Evolutionary conservation across 2,888 invertebrate genomes (phyloP).

Genomic region (Acanthosepion pharaonis): DNA sequence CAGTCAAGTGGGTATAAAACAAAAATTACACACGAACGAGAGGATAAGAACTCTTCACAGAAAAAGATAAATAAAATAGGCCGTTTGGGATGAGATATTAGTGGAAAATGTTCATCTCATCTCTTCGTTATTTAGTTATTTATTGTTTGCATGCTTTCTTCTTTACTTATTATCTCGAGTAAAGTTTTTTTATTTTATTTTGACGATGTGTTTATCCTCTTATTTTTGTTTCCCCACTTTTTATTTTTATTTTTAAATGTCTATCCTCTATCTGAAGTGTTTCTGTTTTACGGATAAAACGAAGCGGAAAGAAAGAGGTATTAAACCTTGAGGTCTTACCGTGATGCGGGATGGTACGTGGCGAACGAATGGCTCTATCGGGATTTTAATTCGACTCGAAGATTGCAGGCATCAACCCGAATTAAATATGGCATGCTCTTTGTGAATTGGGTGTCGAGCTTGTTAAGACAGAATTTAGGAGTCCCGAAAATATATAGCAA

Average conservation of each 20-base stretch:
- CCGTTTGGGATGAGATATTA: background rate
- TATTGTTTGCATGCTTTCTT: background rate
- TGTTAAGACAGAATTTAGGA: background rate
- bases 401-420: background rate
- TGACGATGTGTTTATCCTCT: background rate
- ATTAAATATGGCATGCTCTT: background rate
- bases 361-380: background rate
- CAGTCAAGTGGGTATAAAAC: background rate
- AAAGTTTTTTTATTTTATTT: no score
- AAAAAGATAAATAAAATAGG: background rate
- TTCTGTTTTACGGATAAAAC: background rate
- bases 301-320: background rate
- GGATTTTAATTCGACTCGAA: background rate
- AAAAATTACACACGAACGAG: background rate
- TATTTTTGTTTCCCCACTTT: background rate
- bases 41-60: background rate
- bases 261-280: background rate
- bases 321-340: background rate
- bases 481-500: background rate
- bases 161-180: no score
- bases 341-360: background rate
- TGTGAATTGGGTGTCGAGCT: constrained; percentile 4
- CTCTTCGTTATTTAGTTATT: background rate
- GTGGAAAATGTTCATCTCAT: background rate
- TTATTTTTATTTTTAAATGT: background rate